A percentile compares a stretch with the other conserved stretches of the same genome.
Conservation (phyloP, 2,113 vertebrate species). For the Psammodynastes pulverulentus region DNA sequence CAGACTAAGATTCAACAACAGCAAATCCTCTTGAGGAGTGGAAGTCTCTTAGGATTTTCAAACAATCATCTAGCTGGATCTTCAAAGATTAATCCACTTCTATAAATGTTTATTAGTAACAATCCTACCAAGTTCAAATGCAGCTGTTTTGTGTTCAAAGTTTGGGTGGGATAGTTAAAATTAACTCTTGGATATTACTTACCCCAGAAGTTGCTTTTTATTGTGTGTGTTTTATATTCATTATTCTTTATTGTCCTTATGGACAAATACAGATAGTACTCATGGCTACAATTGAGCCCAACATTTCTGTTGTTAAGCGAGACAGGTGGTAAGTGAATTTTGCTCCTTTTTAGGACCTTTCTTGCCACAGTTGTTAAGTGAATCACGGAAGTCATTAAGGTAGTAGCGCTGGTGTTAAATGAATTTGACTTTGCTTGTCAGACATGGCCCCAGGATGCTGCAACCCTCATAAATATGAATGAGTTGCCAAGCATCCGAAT, state of each 20-base stretch:
- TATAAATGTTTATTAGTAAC: background rate
- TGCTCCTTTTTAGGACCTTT: no score
- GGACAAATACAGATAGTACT: background rate
- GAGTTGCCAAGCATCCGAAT: no score
- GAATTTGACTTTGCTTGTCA: no score
- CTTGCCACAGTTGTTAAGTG: no score
- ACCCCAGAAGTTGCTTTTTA: background rate
- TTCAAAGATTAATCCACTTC: background rate
- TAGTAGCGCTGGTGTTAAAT: no score
- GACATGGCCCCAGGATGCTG: no score
- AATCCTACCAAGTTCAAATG: background rate
- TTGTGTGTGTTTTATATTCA: background rate
- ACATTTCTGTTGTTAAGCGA: background rate
- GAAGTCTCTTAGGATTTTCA: background rate
- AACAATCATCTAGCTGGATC: background rate
- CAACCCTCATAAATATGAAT: no score
- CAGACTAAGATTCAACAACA: background rate
- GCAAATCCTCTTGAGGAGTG: background rate
- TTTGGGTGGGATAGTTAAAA: background rate
- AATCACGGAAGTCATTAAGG: no score
- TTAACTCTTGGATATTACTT: background rate
- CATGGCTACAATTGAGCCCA: background rate
- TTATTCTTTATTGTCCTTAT: background rate
- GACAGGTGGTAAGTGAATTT: no score
- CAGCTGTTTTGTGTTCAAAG: background rate